These are phyloP conservation scores for Gambusia yucatana DNA, from an alignment of 2,797 vertebrate genomes.

Conservation along the genomic window DNA sequence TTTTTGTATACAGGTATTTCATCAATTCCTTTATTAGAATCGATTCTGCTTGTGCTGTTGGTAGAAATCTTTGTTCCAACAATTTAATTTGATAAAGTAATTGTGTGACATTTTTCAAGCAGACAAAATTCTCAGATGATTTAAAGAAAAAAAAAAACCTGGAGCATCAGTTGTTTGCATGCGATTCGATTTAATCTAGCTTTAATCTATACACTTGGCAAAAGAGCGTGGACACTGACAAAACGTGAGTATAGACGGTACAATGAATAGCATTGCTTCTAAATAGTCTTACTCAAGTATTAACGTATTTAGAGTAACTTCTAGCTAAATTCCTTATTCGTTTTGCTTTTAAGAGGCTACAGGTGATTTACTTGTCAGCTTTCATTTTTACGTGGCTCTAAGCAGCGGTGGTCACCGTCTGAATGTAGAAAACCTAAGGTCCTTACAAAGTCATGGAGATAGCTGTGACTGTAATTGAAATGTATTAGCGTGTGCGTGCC, in stretches of 20 bases:
- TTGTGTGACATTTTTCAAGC: slow-evolving; percentile 35
- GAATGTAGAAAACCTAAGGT: slow-evolving; percentile 20
- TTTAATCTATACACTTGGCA: background rate
- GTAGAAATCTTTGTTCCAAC: slow-evolving; percentile 41
- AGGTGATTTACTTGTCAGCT: background rate
- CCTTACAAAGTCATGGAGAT: slow-evolving; percentile 32
- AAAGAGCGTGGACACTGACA: background rate
- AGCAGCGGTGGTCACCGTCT: background rate
- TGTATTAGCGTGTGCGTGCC: slow-evolving; percentile 9
- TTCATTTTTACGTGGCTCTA: background rate
- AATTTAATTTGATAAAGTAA: slow-evolving; percentile 48
- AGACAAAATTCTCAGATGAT: slow-evolving; percentile 30
- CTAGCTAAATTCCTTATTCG: background rate
- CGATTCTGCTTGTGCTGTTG: slow-evolving; percentile 28
- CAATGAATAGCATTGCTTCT: background rate
- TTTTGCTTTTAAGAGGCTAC: background rate
- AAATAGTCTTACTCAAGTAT: background rate
- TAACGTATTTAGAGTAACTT: background rate
- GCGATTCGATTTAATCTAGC: slow-evolving; percentile 13
- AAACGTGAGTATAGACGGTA: background rate
- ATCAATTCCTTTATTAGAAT: slow-evolving; percentile 36
- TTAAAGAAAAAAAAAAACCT: slow-evolving; percentile 18
- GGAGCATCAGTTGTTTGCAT: slow-evolving; percentile 25
- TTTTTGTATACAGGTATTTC: slow-evolving; percentile 52
- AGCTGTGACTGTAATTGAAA: slow-evolving; percentile 15